phyloP scores from a whole-genome alignment of 2,888 invertebrate genomes.

The Allolobophora icterica region DNA sequence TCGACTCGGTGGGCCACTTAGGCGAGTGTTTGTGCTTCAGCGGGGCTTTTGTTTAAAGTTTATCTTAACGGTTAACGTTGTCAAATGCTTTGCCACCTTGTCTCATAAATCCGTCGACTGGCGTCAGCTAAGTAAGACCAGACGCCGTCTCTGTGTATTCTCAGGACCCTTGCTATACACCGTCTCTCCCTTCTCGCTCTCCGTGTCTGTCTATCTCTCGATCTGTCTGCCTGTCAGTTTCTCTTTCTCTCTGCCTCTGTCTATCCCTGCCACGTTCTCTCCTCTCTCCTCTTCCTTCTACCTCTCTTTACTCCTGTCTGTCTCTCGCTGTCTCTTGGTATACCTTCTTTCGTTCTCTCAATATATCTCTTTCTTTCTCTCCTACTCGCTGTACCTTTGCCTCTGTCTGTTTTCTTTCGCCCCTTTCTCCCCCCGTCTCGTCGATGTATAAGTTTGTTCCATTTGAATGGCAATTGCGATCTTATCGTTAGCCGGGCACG shows the following conservation, averaged over 20 bases:
- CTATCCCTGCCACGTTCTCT: no score
- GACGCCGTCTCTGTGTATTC: conserved; percentile 13
- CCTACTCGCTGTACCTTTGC: neutral
- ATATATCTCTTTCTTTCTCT: neutral
- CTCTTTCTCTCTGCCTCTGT: no score
- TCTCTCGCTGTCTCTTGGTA: neutral
- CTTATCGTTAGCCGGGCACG: neutral
- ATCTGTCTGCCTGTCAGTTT: neutral
- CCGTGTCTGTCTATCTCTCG: neutral
- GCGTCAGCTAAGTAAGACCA: neutral
- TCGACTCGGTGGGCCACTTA: conserved; percentile 19
- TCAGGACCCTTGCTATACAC: neutral
- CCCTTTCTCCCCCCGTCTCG: neutral
- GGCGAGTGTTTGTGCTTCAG: conserved; percentile 24
- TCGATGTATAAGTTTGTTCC: conserved; percentile 14
- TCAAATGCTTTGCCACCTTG: conserved; percentile 31
- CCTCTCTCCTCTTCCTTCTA: no score
- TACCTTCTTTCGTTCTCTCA: neutral
- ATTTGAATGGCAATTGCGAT: neutral
- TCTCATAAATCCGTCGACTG: conserved; percentile 29
- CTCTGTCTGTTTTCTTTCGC: neutral
- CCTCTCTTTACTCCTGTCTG: neutral
- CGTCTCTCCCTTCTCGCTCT: neutral
- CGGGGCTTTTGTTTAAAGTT: conserved; percentile 28
- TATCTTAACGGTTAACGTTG: conserved; percentile 26